Evolutionary conservation across 1,140 invertebrate genomes (phyloP), one percentile per base, ranked within the genome.

Genomic region (Diabrotica undecimpunctata): DNA sequence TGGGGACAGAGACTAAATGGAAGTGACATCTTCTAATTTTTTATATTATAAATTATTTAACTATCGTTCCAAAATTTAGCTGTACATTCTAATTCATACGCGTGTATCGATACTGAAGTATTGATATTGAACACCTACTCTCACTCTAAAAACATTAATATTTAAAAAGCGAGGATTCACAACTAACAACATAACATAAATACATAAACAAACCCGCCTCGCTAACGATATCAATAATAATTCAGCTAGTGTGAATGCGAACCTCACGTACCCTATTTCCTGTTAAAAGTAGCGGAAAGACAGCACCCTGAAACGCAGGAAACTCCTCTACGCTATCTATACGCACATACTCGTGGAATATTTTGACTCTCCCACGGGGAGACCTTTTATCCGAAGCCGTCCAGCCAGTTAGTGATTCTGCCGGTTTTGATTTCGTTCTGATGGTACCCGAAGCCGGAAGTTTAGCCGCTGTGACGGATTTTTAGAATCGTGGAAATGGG

Each of bases 401-500:
- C 52, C 60, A 62, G 9, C 50, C 25, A 11, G 10, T 52, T 39
- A 46, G 64, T 39, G 59, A 46, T 46, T 46, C 41, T 46, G n/a
- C 41, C 4, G 41, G 8, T 46, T 25, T 25, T 25, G 25, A 4
- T 25, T 25, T 25, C 25, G 25, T 25, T 25, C 3, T 46, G 41
- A 5, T 46, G n/a, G 41, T 46, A 46, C 8, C 41, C 50, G 39
- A 56, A 61, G 56, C 64, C 58, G 64, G 64, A 66, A 66, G 59
- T 55, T 35, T 54, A 61, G 51, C 64, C 58, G 39, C 64, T 59
- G 59, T 66, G 64, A 59, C 64, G 64, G 59, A 66, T 61, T 61
- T 25, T 54, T 66, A 66, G 64, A 66, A 56, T 50, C 64, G 64
- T 66, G 59, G 64, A 66, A 66, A 54, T 10, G 25, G 52, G 39